Conservation (phyloP, 2,888 invertebrate genomes). For the Agrochola lychnidis region DNA sequence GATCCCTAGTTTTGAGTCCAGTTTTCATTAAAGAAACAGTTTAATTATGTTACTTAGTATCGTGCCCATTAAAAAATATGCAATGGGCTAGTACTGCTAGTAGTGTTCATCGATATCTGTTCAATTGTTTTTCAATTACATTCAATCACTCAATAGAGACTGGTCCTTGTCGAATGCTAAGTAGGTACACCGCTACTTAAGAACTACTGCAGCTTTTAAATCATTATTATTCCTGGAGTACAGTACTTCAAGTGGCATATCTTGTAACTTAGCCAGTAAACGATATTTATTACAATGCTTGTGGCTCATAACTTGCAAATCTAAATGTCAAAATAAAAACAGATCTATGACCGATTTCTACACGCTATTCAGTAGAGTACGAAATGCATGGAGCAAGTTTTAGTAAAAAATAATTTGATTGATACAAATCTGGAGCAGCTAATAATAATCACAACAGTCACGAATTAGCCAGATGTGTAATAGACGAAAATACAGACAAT, state of each 20-base stretch:
- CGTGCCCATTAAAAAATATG: conserved; percentile 5
- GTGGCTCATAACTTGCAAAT: conserved; percentile 21
- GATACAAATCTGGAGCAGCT: conserved; percentile 50
- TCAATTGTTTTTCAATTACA: conserved; percentile 51
- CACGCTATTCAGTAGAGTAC: conserved; percentile 16
- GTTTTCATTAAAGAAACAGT: neutral
- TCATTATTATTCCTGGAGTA: conserved; percentile 21
- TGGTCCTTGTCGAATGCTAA: conserved; percentile 19
- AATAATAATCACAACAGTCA: conserved; percentile 45
- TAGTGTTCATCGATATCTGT: conserved; percentile 14
- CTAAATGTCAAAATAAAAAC: conserved; percentile 30
- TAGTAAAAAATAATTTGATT: conserved; percentile 37
- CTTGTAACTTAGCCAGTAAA: conserved; percentile 11
- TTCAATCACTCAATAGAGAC: conserved; percentile 39
- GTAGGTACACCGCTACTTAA: conserved; percentile 25
- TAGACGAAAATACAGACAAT: conserved; percentile 53
- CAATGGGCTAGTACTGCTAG: neutral
- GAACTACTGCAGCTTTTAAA: conserved; percentile 18
- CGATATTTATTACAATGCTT: conserved; percentile 19
- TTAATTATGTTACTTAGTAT: neutral
- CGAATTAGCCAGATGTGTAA: conserved; percentile 52
- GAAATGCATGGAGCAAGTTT: conserved; percentile 32
- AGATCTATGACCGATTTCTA: conserved; percentile 38
- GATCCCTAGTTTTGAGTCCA: neutral
- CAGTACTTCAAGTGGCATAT: conserved; percentile 19